Evolutionary conservation across 2,797 vertebrate species (phyloP), one percentile per base, ranked within the genome.

Genomic region (Simalia tracyae): DNA sequence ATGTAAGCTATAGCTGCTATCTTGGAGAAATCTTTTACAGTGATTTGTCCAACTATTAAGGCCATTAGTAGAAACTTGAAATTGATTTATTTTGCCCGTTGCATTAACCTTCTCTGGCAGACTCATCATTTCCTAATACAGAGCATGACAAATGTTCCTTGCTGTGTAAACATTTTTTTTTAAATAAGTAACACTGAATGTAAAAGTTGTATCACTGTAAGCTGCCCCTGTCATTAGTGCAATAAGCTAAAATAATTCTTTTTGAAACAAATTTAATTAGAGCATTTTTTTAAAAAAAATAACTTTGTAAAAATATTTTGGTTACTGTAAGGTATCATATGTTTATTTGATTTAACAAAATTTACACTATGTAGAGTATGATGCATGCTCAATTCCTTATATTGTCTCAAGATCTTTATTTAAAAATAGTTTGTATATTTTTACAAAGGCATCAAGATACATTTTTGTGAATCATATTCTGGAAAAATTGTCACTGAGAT

Each of bases 51-150:
- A 95, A 96, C 90, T 96, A 94, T 96, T 95, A 97, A 94, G 84
- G 86, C 66, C 96, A 94, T 96, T 96, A 97, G 84, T 87, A 84
- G 87, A 96, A 97, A 96, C 56, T 85, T 90, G 61, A 95, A 97
- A 96, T 95, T 94, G 96, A 97, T 97, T 97, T 96, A 94, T 96
- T 97, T 95, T 96, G 59, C 64, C 85, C 90, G 72, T 91, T 96
- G 91, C 89, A 96, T 97, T 96, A 96, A 95, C 95, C 95, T 97
- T 93, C 91, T 96, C 50, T 90, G 94, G 89, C 91, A 96, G 90
- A 93, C 94, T 95, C 92, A 93, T 92, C 93, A 72, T 81, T 95
- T 96, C 95, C 88, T 95, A 94, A 93, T 84, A 86, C 1, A 94
- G 64, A 61, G 54, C 72, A 96, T 95, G 95, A 86, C 90, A 95